Evolutionary conservation across 2,113 vertebrate genomes (phyloP), one percentile per base, ranked within the genome.

Genomic region (Lota lota): DNA sequence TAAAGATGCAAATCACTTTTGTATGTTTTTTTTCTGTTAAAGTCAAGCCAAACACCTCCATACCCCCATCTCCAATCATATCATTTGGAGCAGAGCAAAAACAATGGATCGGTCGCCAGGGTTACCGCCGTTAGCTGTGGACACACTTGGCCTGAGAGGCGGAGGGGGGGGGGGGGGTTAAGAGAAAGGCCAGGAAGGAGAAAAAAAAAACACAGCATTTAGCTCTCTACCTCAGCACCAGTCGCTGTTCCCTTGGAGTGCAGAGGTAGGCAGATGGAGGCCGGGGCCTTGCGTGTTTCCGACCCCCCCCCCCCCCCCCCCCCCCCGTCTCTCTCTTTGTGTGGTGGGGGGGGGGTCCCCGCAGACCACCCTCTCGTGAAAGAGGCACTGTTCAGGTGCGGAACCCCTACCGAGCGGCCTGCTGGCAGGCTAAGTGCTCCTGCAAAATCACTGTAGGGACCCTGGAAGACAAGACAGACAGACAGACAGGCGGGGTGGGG

Each of bases 381-480:
- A 83, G 87, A 76, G 76, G 73, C 59, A 59, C 86, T 85, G 85
- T 83, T 86, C 68, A 84, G 88, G 84, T 87, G 82, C 84, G 80
- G 72, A 60, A 65, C 63, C 78, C 85, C 85, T 15, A 78, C 75
- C 4, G 77, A 62, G 82, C 69, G 6, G 72, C 86, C 83, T 70
- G 83, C 86, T 83, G 84, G 68, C 78, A 78, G 89, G 90, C 90
- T 91, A 91, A 92, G 88, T 89, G 88, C 84, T 89, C 79, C 68
- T 69, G 82, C 83, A 76, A 8, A 82, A 73, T 88, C 77, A 72
- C 84, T 75, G 68, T 69, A 69, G 86, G 82, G 83, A 87, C 40
- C 40, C 12, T 64, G 18, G 14, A 22, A 74, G 66, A 68, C 60
- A 69, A 47, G 40, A 14, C 40, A 47, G 61, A 75, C 78, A 64